Evolutionary conservation across 2,888 invertebrate genomes (phyloP).

Genomic region (Noctuana brunneofusca): DNA sequence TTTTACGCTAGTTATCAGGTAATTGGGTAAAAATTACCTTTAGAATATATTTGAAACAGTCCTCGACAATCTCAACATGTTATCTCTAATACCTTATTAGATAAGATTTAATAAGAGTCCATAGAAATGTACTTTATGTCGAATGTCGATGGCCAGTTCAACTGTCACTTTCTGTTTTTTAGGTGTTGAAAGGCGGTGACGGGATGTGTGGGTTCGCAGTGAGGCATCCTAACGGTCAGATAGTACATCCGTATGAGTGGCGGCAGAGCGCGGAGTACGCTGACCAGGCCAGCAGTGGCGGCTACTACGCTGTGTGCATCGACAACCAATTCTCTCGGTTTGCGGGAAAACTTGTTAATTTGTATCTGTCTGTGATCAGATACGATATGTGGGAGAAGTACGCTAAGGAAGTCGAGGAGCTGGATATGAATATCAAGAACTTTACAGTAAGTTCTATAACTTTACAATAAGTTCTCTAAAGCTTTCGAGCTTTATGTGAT

Average conservation of each 20-base stretch:
- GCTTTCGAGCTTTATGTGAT: no score
- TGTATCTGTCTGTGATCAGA: constrained; percentile 95
- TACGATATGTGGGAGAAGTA: constrained; percentile 97
- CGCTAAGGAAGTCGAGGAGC: constrained; percentile 92
- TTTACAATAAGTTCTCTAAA: background rate
- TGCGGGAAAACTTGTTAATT: constrained; percentile 93
- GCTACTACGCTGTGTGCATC: constrained; percentile 95
- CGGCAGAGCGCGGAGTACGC: constrained; percentile 94
- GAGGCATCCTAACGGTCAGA: constrained; percentile 91
- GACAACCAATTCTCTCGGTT: constrained; percentile 97
- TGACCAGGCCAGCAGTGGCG: constrained; percentile 90
- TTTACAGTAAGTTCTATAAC: constrained; percentile 88
- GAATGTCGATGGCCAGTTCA: background rate
- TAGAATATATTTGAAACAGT: constrained; percentile 2
- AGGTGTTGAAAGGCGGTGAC: constrained; percentile 96
- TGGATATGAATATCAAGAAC: constrained; percentile 94
- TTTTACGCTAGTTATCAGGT: constrained; percentile 98
- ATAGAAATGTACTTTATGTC: background rate
- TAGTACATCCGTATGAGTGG: constrained; percentile 96
- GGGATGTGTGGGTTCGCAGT: constrained; percentile 97
- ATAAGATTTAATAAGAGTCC: background rate
- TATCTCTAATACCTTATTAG: background rate
- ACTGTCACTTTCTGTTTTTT: constrained; percentile 39
- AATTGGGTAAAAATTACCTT: constrained; percentile 43
- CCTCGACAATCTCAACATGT: background rate